These are phyloP conservation scores for Podarcis muralis DNA, from an alignment of 2,113 vertebrate genomes.

Conservation along the genomic window DNA sequence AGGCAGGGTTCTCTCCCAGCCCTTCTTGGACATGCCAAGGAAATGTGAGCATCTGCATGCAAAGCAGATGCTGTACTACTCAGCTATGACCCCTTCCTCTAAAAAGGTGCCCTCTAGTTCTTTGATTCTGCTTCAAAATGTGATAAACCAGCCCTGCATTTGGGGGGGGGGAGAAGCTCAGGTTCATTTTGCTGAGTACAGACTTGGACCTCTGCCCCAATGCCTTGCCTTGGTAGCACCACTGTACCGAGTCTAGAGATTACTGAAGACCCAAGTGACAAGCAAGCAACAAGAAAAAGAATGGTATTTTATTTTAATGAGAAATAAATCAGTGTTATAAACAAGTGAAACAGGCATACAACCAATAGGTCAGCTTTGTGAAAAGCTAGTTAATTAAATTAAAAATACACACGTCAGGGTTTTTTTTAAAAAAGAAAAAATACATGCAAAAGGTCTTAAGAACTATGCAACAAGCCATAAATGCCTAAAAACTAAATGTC, in stretches of 20 bases:
- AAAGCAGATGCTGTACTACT: no score
- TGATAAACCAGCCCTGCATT: no score
- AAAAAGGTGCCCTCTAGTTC: no score
- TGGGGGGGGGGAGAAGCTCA: no score
- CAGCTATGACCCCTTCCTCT: no score
- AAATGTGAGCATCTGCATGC: no score
- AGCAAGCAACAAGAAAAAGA: neutral
- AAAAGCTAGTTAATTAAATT: neutral
- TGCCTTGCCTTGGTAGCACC: no score
- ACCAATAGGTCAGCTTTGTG: neutral
- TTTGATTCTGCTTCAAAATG: no score
- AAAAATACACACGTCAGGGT: neutral
- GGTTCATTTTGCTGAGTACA: no score
- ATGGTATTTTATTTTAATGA: constrained; percentile 60
- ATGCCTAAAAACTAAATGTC: neutral
- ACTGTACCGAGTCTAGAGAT: neutral
- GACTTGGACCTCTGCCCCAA: no score
- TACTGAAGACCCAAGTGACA: constrained; percentile 18
- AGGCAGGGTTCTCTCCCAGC: no score
- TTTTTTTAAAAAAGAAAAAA: neutral
- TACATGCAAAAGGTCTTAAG: neutral
- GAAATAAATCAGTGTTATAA: constrained; percentile 42
- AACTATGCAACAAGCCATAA: neutral
- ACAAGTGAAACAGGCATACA: constrained; percentile 40
- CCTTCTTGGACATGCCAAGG: no score